Evolutionary conservation across 2,888 invertebrate species (phyloP).

Genomic region (Acanthosepion esculentum): DNA sequence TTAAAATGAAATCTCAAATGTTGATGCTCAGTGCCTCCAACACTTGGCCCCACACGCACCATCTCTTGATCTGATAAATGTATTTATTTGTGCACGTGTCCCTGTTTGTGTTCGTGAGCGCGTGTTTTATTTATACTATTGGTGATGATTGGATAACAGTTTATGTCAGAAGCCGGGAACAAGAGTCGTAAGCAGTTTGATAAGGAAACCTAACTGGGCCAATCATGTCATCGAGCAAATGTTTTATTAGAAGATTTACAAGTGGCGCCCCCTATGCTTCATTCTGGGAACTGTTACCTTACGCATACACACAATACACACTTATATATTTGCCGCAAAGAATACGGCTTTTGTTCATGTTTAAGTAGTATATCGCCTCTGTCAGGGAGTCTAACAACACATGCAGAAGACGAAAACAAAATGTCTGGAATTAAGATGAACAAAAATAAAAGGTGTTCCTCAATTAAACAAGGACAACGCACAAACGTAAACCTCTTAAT

Average conservation of each 20-base stretch:
- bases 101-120: not conserved
- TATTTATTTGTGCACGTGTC: slow-evolving; percentile 8
- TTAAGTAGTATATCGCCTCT: not conserved
- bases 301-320: not conserved
- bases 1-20: not conserved
- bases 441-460: too few relatives aligned
- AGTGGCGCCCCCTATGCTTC: not conserved
- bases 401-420: too few relatives aligned
- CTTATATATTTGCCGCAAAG: not conserved
- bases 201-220: slow-evolving; percentile 20
- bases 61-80: not conserved
- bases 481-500: too few relatives aligned
- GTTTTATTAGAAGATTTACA: slow-evolving; percentile 33
- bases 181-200: slow-evolving; percentile 20
- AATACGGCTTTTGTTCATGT: not conserved
- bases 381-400: too few relatives aligned
- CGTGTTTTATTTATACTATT: slow-evolving; percentile 6
- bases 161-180: slow-evolving; percentile 21
- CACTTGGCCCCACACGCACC: not conserved
- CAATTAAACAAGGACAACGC: too few relatives aligned
- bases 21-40: not conserved
- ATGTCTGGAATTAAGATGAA: too few relatives aligned
- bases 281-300: not conserved
- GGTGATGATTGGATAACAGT: slow-evolving; percentile 33
- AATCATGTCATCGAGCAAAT: not conserved